Evolutionary conservation across 2,113 vertebrate genomes (phyloP), one percentile per base, ranked within the genome.

Genomic region (Strix uralensis): DNA sequence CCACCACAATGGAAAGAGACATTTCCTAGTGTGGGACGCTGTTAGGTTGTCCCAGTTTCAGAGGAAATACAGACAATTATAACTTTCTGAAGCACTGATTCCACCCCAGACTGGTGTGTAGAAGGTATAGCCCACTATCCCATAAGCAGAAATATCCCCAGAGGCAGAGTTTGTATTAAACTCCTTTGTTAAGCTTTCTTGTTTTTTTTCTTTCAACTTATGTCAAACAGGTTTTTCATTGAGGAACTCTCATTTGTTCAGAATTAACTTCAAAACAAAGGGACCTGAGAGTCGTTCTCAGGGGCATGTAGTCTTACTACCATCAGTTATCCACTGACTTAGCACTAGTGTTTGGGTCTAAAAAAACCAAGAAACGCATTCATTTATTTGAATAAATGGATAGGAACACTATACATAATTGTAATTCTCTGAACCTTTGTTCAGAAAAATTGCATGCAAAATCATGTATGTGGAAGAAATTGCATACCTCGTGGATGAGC

Each of bases 121-220:
- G n/a, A 51, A 73, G 30, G 34, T 40, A 27, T 25, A 57, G 54
- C 36, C 75, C 0, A 0, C 6, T 36, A 11, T 51, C 9, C 52
- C 38, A n/a, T 13, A 57, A 61, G 26, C 57, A 88, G 46, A 67
- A 90, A 34, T 18, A 49, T 8, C 62, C 26, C n/a, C 29, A 12
- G 21, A 61, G 22, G 3, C 46, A 87, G 55, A 74, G 26, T 57
- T 82, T 10, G 14, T 21, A 7, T 32, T 42, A 44, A 94, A 63
- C 52, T 42, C 9, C 40, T 3, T 47, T 59, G 18, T 4, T 57
- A 38, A 67, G 57, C 46, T 61, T 46, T n/a, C 47, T 66, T 66
- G 42, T 26, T n/a, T 18, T 57, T 57, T 78, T 34, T 34, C 9
- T 15, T 83, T 55, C 38, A 14, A 10, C 18, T 70, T 27, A 5